A percentile compares a stretch with the other conserved stretches of the same genome.
Conservation (phyloP, 2,797 vertebrate genomes). For the Myiothlypis chrysogaster region DNA sequence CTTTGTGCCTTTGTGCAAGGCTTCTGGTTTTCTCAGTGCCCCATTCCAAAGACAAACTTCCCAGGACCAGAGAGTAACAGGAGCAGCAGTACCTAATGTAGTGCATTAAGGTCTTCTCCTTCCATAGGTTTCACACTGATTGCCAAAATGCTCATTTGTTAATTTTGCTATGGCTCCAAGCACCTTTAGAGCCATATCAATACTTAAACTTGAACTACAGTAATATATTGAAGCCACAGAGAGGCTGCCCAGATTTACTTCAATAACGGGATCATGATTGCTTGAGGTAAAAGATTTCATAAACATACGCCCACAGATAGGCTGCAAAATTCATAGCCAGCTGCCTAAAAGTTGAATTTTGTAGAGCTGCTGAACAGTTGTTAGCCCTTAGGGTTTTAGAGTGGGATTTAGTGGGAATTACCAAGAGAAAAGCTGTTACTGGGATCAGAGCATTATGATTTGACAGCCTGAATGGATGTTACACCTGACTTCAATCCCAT, state of each 20-base stretch:
- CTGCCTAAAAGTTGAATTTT: not conserved
- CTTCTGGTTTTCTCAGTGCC: not conserved
- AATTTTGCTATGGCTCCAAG: not conserved
- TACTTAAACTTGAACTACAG: not conserved
- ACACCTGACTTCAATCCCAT: not conserved
- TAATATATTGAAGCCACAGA: not conserved
- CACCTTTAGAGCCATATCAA: not conserved
- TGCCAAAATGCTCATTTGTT: not conserved
- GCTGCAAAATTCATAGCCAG: not conserved
- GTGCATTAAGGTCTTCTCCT: not conserved
- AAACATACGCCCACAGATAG: not conserved
- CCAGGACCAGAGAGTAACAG: not conserved
- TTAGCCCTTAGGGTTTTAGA: not conserved
- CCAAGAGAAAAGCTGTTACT: not conserved
- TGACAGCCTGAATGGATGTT: not conserved
- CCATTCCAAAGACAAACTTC: not conserved
- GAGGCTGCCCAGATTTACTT: not conserved
- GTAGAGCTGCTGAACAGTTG: not conserved
- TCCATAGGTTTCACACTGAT: not conserved
- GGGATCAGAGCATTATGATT: not conserved
- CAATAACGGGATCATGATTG: not conserved
- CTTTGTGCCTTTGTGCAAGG: not conserved
- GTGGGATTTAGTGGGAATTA: not conserved
- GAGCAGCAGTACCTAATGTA: not conserved
- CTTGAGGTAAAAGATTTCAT: not conserved